Conservation (phyloP, 1,140 invertebrate species). For the Agraylea sexmaculata region DNA sequence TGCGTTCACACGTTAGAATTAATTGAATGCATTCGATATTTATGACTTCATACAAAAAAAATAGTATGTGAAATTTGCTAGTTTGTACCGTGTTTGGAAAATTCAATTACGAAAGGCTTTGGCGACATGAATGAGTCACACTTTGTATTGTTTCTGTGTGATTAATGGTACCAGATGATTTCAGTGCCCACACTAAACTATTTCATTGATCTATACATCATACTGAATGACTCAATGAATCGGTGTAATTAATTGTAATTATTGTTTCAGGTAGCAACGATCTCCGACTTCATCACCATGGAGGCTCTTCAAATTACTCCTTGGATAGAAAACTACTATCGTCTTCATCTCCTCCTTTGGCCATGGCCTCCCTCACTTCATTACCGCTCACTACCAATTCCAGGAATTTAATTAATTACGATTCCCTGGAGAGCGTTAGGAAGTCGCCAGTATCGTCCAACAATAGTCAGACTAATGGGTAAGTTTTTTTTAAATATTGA, state of each 20-base stretch:
- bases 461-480: conserved; percentile 25
- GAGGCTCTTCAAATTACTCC: conserved; percentile 32
- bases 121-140: too few relatives aligned
- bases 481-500: conserved; percentile 7
- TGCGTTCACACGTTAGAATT: too few relatives aligned
- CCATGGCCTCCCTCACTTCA: conserved; percentile 41
- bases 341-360: conserved; percentile 34
- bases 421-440: conserved; percentile 35
- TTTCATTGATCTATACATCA: too few relatives aligned
- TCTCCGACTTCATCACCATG: conserved; percentile 32
- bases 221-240: too few relatives aligned
- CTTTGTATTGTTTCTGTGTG: too few relatives aligned
- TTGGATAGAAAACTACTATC: conserved; percentile 38
- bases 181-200: too few relatives aligned
- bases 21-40: too few relatives aligned
- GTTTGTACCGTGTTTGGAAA: too few relatives aligned
- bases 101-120: too few relatives aligned
- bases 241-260: not conserved
- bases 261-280: conserved; percentile 45
- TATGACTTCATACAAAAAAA: too few relatives aligned
- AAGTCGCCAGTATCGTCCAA: conserved; percentile 29
- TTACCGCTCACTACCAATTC: conserved; percentile 36
- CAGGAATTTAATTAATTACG: conserved; percentile 31
- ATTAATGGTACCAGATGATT: too few relatives aligned
- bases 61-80: too few relatives aligned